Evolutionary conservation across 2,888 invertebrate species (phyloP).

Genomic region (Lasioglossum calceatum): DNA sequence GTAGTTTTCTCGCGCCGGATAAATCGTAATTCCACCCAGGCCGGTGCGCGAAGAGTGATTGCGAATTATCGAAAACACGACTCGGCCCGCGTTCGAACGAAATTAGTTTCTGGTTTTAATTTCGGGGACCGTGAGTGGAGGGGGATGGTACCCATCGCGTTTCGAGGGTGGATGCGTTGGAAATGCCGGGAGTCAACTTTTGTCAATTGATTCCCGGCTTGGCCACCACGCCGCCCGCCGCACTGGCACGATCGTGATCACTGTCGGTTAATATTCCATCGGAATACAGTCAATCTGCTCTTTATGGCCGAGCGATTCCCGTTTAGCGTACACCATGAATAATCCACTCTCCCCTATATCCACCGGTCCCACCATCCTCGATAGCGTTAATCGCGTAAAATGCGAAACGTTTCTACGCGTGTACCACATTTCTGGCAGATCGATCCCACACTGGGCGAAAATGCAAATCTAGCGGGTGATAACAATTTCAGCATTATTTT

Average conservation of each 20-base stretch:
- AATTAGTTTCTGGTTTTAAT: constrained; percentile 31
- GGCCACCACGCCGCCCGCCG: not conserved
- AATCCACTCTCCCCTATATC: not conserved
- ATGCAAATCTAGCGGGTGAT: too few species aligned
- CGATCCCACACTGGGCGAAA: not conserved
- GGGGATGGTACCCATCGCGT: not conserved
- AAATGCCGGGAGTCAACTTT: constrained; percentile 36
- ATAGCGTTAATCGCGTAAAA: not conserved
- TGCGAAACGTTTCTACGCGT: not conserved
- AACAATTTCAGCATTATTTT: too few species aligned
- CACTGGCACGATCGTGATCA: not conserved
- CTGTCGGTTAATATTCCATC: constrained; percentile 32
- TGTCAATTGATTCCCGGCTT: constrained; percentile 22
- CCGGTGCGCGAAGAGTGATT: not conserved
- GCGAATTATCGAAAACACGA: constrained; percentile 10
- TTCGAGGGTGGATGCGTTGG: not conserved
- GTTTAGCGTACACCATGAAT: constrained; percentile 21
- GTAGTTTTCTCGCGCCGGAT: not conserved
- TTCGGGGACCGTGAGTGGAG: too few species aligned
- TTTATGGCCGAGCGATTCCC: constrained; percentile 32
- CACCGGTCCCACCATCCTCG: not conserved
- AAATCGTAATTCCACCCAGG: constrained; percentile 22
- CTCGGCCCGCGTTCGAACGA: not conserved
- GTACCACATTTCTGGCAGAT: not conserved
- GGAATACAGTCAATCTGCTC: constrained; percentile 32